Evolutionary conservation across 2,888 invertebrate genomes (phyloP), one percentile per base, ranked within the genome.

Genomic region (Ernsta delagoae): DNA sequence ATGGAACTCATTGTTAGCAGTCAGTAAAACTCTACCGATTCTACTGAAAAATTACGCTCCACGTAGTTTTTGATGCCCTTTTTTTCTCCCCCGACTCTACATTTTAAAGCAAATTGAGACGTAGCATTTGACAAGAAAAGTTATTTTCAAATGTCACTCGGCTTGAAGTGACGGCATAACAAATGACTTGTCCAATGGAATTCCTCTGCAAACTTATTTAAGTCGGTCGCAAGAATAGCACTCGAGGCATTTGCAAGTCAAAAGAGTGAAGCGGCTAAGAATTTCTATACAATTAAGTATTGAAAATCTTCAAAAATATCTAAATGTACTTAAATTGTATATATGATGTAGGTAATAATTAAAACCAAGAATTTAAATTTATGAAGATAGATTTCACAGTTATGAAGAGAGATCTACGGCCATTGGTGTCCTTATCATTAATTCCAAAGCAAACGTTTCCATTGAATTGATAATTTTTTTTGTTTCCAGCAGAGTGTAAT

Each of bases 71-170:
- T 45, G 34, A 62, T 57, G 62, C 8, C 6, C 50, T 66, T 54
- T 59, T 39, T 66, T 62, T 70, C 39, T 56, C 66, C 60, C 8
- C 36, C 39, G 34, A 54, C 56, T 62, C 57, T 45, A 60, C 60
- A 71, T 70, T 77, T 70, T 24, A 72, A 70, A 77, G 80, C 80
- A 84, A 83, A 85, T 84, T 84, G 83, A 85, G 80, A 82, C 80
- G 79, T 87, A 83, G 76, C 74, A 72, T 79, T 77, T 75, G 74
- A 78, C 72, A 65, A 75, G 78, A 82, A 74, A 78, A 79, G 79
- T 77, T 83, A 79, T 83, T 85, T 83, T 84, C 48, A 76, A 73
- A 75, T 70, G 74, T 70, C 72, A 73, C 68, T 57, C 63, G 72
- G 72, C 67, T 53, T 67, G 73, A 74, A 72, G 81, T 81, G 82